Evolutionary conservation across 1,140 invertebrate genomes (phyloP), one percentile per base, ranked within the genome.

Genomic region (Rhyacophila brunnea): DNA sequence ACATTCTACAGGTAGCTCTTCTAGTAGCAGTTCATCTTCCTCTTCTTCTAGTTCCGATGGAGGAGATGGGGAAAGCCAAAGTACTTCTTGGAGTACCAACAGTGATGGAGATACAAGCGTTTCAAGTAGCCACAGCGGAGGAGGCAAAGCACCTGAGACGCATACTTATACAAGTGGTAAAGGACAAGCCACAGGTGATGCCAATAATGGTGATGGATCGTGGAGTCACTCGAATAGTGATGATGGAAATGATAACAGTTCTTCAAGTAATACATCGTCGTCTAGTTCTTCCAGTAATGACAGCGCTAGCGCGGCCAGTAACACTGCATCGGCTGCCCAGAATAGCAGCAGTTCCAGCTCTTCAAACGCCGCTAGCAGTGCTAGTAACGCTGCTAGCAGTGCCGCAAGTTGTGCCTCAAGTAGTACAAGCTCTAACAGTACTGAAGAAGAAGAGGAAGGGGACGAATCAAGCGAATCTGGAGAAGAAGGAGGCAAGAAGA

Each of bases 111-210:
- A 18, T 14, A 6, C 36, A 1, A 40, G 46, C 35, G 19, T 17
- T 43, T 17, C 43, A 6, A 28, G 13, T 1, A 59, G 47, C 45
- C n/a, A 35, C 11, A 23, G 36, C 19, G 47, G 13, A 28, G 20
- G 4, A 23, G 45, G 32, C n/a, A 49, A 49, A 13, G 47, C 47
- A 5, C 47, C 20, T 32, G 47, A 13, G 6, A 49, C 43, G 2
- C 11, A 28, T 14, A 36, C 47, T 15, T 18, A 32, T 11, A 49
- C 45, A 1, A 20, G n/a, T 20, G 44, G 44, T 23, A 28, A 48
- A 13, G 36, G 13, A 10, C 14, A 38, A 5, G 47, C 47, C 3
- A 13, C 2, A 2, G 23, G 11, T 4, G 44, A 56, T 5, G 53
- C 40, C 18, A 36, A 17, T 5, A 36, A 40, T 17, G 11, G 13